A percentile compares a stretch with the other conserved stretches of the same genome.
These are phyloP conservation scores for Syrrhaptes paradoxus DNA, from an alignment of 2,113 vertebrate genomes.

Conservation along the genomic window DNA sequence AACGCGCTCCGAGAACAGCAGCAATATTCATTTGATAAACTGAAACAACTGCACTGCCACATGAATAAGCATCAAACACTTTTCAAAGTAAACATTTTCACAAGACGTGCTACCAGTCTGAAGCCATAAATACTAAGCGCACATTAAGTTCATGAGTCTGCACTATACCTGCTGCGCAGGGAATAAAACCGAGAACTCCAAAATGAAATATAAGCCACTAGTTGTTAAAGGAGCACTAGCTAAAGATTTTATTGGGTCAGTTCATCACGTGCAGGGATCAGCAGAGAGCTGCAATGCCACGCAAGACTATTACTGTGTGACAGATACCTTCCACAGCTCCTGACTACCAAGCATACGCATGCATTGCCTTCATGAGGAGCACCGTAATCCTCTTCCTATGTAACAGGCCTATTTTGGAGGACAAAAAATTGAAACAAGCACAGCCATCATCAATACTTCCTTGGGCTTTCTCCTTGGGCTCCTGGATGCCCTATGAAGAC, in stretches of 20 bases:
- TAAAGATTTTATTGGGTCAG: background rate
- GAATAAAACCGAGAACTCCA: slow-evolving; percentile 16
- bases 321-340: background rate
- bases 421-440: background rate
- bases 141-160: background rate
- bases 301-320: background rate
- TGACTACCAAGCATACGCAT: background rate
- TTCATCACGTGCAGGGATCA: background rate
- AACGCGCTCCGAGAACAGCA: background rate
- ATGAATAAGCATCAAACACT: slow-evolving; percentile 12
- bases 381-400: background rate
- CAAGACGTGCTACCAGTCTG: background rate
- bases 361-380: background rate
- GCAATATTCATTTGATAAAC: slow-evolving; percentile 27
- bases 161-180: background rate
- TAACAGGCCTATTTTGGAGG: background rate
- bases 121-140: background rate
- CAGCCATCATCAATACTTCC: background rate
- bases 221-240: background rate
- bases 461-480: background rate
- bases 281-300: background rate
- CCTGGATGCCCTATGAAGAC: background rate
- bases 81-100: slow-evolving; percentile 35
- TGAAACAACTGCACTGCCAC: background rate
- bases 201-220: slow-evolving; percentile 11